A percentile compares a stretch with the other conserved stretches of the same genome.
Evolutionary conservation across 2,888 invertebrate genomes (phyloP).

Genomic region (Diplazon laetatorius): DNA sequence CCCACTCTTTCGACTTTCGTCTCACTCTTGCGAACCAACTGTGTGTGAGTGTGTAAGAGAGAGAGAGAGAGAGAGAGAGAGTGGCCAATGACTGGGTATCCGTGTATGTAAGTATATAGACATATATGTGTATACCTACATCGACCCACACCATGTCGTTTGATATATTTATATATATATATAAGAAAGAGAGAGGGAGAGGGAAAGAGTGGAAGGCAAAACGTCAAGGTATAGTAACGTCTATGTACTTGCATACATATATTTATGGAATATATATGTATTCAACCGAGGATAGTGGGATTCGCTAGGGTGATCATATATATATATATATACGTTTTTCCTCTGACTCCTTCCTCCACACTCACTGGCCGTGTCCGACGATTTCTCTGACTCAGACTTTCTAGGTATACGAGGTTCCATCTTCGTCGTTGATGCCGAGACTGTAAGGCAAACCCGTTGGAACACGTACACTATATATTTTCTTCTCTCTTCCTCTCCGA

Average conservation of each 20-base stretch:
- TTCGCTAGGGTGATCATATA: too few relatives aligned
- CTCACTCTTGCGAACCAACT: slow-evolving; percentile 61
- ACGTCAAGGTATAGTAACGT: too few relatives aligned
- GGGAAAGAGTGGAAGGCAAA: too few relatives aligned
- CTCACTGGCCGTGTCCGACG: slow-evolving; percentile 1
- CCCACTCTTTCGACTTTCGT: slow-evolving; percentile 52
- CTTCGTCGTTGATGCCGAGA: slow-evolving; percentile 53
- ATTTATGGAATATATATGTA: too few relatives aligned
- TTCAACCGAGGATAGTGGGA: too few relatives aligned
- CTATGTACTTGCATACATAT: too few relatives aligned
- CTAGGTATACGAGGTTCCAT: background rate
- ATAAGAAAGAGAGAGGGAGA: too few relatives aligned
- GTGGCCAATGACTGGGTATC: background rate
- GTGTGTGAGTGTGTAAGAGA: background rate
- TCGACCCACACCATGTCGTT: background rate
- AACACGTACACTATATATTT: slow-evolving; percentile 64
- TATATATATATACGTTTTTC: slow-evolving; percentile 16
- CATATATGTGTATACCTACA: background rate
- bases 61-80: background rate
- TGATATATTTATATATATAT: background rate
- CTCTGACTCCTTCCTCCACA: slow-evolving; percentile 30
- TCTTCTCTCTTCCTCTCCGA: slow-evolving; percentile 40
- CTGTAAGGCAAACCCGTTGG: slow-evolving; percentile 54
- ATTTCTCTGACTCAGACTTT: slow-evolving; percentile 34
- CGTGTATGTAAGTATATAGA: slow-evolving; percentile 5